A percentile compares a stretch with the other conserved stretches of the same genome.
Conservation (phyloP, 2,797 vertebrate species). For the Gymnoscopelus microlampas region DNA sequence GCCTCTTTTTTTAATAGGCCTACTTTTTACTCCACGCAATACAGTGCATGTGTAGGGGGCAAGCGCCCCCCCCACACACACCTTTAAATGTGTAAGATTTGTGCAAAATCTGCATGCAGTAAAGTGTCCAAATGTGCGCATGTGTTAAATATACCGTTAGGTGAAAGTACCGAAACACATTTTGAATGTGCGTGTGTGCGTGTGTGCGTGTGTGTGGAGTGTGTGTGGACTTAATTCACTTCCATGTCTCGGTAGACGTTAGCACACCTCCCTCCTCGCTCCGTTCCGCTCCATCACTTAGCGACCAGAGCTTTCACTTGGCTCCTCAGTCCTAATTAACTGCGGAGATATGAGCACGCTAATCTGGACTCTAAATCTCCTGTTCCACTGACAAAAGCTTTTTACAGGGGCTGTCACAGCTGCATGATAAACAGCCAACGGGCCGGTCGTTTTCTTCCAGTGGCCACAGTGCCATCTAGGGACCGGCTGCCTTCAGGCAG, state of each 20-base stretch:
- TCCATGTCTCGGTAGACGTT: conserved; percentile 38
- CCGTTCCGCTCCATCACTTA: conserved; percentile 60
- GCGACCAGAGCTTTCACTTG: conserved; percentile 65
- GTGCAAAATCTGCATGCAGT: too few relatives aligned
- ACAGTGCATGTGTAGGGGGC: too few relatives aligned
- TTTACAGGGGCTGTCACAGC: conserved; percentile 64
- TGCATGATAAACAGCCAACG: conserved; percentile 62
- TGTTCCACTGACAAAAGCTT: conserved; percentile 72
- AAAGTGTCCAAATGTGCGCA: too few relatives aligned
- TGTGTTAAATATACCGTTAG: conserved; percentile 6
- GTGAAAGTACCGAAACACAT: conserved; percentile 37
- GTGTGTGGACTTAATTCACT: conserved; percentile 55
- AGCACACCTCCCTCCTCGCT: conserved; percentile 46
- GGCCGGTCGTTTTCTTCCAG: conserved; percentile 24
- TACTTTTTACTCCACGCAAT: too few relatives aligned
- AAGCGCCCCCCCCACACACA: too few relatives aligned
- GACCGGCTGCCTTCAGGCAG: conserved; percentile 35
- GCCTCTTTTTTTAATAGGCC: too few relatives aligned
- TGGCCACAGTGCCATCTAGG: conserved; percentile 72
- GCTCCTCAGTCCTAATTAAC: conserved; percentile 73
- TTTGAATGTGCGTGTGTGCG: conserved; percentile 16
- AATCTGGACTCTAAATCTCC: conserved; percentile 73
- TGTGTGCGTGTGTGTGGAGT: conserved; percentile 20
- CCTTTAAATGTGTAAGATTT: too few relatives aligned
- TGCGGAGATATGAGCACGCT: conserved; percentile 72